These are phyloP conservation scores for Drosophila kepulauana DNA, from an alignment of 1,140 invertebrate species.

Conservation along the genomic window DNA sequence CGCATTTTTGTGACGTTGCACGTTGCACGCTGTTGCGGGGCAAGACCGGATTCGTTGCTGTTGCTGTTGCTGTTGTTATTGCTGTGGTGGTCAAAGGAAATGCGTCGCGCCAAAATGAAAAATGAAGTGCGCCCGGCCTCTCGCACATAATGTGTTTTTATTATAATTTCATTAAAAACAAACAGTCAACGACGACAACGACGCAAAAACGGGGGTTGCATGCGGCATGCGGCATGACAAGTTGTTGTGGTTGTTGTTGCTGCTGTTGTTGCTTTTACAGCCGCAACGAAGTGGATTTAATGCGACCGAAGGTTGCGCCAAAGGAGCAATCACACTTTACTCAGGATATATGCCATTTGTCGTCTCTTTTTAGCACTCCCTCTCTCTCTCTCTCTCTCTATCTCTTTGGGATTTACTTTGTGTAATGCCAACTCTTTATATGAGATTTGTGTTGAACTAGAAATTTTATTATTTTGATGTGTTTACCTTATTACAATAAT, in stretches of 20 bases:
- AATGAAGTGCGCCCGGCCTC: slow-evolving; percentile 67
- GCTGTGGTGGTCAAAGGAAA: slow-evolving; percentile 52
- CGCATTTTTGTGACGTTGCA: neutral
- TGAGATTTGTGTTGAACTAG: no score
- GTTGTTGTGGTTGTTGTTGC: neutral
- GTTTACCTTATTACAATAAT: no score
- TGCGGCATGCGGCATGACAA: neutral
- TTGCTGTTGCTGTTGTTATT: slow-evolving; percentile 38
- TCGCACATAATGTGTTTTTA: slow-evolving; percentile 60
- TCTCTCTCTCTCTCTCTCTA: no score
- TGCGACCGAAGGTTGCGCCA: no score
- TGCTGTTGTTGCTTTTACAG: no score
- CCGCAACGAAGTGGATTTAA: no score
- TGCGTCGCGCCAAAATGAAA: slow-evolving; percentile 81
- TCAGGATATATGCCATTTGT: no score
- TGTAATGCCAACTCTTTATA: no score
- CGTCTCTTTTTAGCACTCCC: no score
- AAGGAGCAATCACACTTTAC: no score
- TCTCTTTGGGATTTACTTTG: no score
- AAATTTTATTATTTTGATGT: no score
- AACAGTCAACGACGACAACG: neutral
- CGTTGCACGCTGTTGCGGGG: slow-evolving; percentile 11
- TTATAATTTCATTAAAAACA: slow-evolving; percentile 67
- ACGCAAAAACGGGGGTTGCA: neutral
- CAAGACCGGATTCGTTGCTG: slow-evolving; percentile 21